Evolutionary conservation across 2,797 vertebrate genomes (phyloP), one percentile per base, ranked within the genome.

Genomic region (Eospalax fontanierii): DNA sequence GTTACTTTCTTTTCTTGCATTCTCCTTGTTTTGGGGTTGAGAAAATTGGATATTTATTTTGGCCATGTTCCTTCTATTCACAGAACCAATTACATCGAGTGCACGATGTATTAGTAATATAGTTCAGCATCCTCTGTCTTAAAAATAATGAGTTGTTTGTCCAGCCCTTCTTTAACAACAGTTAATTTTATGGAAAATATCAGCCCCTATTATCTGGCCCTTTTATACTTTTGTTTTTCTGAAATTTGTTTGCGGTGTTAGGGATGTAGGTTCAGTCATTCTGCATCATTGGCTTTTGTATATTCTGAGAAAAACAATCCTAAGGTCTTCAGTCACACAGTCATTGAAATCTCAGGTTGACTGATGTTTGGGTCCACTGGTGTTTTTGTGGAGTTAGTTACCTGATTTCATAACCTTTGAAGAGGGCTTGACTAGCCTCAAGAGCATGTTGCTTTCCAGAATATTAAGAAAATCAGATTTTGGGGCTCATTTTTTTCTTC

Each of bases 31-130:
- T 96, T 93, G 59, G 81, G 81, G 91, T 96, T 54, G 89, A 90
- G 87, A 95, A 96, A 97, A 95, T 88, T 94, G 86, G 95, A 90
- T 89, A 95, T 94, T 90, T 93, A 87, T 95, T 97, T 95, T 96
- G 74, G 79, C 89, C 1, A 0, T 87, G 95, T 93, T 90, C 94
- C 81, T 93, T 90, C 70, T 87, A 24, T 93, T 90, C 8, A 0
- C 82, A 84, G 87, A 96, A 88, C n/a, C 89, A 94, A 87, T 96
- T 96, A 95, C 12, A 33, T 95, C 91, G 87, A 94, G 85, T 85
- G 43, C 46, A 33, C 54, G 59, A 75, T 91, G 63, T 59, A 65
- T 54, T 89, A 81, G 28, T 95, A 96, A 94, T 93, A 90, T 11
- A 66, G 18, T 43, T 75, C 68, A 6, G 70, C 54, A 61, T 97